Conservation (phyloP, 92 coral and sea anemone species). For the Actinostola sp. region DNA sequence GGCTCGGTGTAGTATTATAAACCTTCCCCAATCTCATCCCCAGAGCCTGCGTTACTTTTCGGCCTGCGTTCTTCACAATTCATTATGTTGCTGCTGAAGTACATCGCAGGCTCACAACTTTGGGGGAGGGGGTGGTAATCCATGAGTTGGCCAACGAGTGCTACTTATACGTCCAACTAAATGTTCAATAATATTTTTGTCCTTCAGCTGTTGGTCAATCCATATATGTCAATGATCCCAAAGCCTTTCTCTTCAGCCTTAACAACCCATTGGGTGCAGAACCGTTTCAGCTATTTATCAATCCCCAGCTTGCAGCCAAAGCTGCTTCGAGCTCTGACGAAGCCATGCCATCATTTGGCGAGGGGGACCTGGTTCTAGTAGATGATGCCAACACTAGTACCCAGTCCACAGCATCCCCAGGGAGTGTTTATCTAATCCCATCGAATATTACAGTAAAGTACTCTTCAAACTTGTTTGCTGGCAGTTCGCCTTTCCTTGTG, state of each 20-base stretch:
- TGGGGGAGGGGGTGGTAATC: too few species aligned
- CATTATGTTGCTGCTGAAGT: too few species aligned
- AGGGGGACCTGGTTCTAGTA: slow-evolving; percentile 36
- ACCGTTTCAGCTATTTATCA: slow-evolving; percentile 57
- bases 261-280: slow-evolving; percentile 49
- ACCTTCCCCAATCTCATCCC: too few species aligned
- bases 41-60: too few species aligned
- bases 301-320: background rate
- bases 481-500: slow-evolving; percentile 36
- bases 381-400: slow-evolving; percentile 40
- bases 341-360: slow-evolving; percentile 64
- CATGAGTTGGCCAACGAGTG: too few species aligned
- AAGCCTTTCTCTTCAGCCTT: slow-evolving; percentile 61
- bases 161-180: too few species aligned
- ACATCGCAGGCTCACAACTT: too few species aligned
- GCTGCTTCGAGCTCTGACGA: slow-evolving; percentile 25
- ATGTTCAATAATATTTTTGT: background rate
- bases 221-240: background rate
- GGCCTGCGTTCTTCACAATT: too few species aligned
- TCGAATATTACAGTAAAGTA: background rate
- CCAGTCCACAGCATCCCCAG: slow-evolving; percentile 32
- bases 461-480: slow-evolving; percentile 32
- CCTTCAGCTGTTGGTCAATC: background rate
- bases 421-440: slow-evolving; percentile 24
- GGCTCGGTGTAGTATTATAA: too few species aligned